These are phyloP conservation scores for Hylaeus anthracinus DNA, from an alignment of 1,140 invertebrate species.

Conservation along the genomic window DNA sequence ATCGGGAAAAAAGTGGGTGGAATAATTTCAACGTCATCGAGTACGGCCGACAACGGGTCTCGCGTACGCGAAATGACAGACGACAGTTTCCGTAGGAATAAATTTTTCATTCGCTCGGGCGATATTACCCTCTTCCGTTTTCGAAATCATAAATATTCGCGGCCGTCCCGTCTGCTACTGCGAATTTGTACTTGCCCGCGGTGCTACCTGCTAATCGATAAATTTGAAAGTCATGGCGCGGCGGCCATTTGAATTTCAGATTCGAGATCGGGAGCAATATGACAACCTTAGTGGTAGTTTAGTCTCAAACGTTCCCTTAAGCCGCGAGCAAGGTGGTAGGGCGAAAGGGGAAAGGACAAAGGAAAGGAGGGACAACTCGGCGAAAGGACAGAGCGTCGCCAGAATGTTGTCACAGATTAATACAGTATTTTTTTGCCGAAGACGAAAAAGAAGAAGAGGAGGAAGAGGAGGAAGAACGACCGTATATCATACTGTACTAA, in stretches of 20 bases:
- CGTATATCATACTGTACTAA: constrained; percentile 56
- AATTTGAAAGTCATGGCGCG: constrained; percentile 66
- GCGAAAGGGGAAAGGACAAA: background rate
- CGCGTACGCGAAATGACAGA: constrained; percentile 8
- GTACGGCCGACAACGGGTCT: background rate
- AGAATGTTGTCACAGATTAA: constrained; percentile 49
- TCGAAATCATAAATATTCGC: constrained; percentile 57
- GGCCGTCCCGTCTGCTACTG: constrained; percentile 31
- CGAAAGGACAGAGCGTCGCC: background rate
- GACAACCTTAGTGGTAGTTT: constrained; percentile 61
- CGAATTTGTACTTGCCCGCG: constrained; percentile 58
- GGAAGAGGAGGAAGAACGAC: background rate
- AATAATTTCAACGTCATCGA: background rate
- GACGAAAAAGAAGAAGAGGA: background rate
- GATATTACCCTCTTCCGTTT: constrained; percentile 36
- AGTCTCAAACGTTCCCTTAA: constrained; percentile 45
- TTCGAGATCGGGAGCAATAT: constrained; percentile 63
- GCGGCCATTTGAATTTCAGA: constrained; percentile 64
- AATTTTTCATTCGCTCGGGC: constrained; percentile 38
- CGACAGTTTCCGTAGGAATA: constrained; percentile 15
- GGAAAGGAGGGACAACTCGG: background rate
- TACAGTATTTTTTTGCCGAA: constrained; percentile 18
- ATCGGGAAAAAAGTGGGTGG: background rate
- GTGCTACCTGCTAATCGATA: constrained; percentile 62
- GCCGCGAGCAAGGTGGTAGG: background rate